Evolutionary conservation across 2,113 vertebrate genomes (phyloP).

Genomic region (Gracilinanus agilis): DNA sequence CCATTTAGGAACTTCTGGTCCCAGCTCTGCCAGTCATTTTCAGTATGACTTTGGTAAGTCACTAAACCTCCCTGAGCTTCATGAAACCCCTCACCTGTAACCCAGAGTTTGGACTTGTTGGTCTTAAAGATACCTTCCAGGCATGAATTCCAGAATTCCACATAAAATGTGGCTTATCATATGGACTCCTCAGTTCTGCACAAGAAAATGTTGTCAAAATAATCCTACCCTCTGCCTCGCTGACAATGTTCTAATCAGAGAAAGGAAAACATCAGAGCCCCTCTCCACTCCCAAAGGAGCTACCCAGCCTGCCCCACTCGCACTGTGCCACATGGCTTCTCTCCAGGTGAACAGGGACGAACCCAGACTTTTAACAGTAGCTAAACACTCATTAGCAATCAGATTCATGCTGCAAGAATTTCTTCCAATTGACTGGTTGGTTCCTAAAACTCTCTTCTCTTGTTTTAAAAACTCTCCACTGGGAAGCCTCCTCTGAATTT

Average conservation of each 20-base stretch:
- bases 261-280: neutral
- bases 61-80: neutral
- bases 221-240: neutral
- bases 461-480: neutral
- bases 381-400: neutral
- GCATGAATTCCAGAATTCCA: neutral
- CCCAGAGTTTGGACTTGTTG: neutral
- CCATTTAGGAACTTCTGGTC: neutral
- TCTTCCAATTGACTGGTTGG: neutral
- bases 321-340: neutral
- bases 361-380: neutral
- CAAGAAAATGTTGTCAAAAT: neutral
- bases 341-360: neutral
- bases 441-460: too few relatives aligned
- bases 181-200: neutral
- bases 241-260: conserved; percentile 3
- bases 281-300: neutral
- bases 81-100: neutral
- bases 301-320: neutral
- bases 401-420: neutral
- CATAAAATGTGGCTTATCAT: neutral
- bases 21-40: neutral
- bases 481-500: neutral
- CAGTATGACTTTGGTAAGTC: neutral
- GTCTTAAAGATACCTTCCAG: neutral